These are phyloP conservation scores for Coecobrya sp. DNA, from an alignment of 2,888 invertebrate species.

Conservation along the genomic window DNA sequence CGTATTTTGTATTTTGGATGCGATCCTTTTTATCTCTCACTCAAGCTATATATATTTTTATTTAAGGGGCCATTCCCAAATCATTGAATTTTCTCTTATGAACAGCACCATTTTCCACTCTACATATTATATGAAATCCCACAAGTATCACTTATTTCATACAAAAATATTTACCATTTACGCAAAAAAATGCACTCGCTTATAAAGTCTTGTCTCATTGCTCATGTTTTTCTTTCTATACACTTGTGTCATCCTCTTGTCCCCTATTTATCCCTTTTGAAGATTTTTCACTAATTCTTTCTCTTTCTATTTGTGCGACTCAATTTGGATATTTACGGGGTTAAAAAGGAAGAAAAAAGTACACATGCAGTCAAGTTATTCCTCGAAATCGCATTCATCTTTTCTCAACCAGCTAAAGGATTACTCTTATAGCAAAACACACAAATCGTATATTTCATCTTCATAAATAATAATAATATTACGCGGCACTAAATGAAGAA, in stretches of 20 bases:
- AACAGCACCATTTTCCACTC: not conserved
- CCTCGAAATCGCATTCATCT: not conserved
- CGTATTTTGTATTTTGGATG: not conserved
- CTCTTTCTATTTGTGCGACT: not conserved
- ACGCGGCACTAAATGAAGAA: not conserved
- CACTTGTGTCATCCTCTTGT: slow-evolving; percentile 37
- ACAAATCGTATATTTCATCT: slow-evolving; percentile 26
- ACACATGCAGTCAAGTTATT: not conserved
- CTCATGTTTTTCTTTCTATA: slow-evolving; percentile 26
- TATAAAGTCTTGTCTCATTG: not conserved
- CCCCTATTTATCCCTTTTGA: slow-evolving; percentile 3
- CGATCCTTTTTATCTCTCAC: not conserved
- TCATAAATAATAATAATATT: not conserved
- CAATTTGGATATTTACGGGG: not conserved
- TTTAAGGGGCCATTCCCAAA: not conserved
- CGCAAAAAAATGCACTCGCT: slow-evolving; percentile 20
- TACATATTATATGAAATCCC: not conserved
- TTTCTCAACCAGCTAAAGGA: not conserved
- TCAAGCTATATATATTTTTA: not conserved
- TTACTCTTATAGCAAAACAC: not conserved
- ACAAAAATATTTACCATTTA: slow-evolving; percentile 46
- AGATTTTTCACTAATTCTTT: slow-evolving; percentile 3
- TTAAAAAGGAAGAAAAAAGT: not conserved
- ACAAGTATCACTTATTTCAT: slow-evolving; percentile 13
- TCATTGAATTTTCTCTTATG: not conserved